Base-by-base conservation (phyloP, 2,113 vertebrate genomes). In the Garra rufa region DNA sequence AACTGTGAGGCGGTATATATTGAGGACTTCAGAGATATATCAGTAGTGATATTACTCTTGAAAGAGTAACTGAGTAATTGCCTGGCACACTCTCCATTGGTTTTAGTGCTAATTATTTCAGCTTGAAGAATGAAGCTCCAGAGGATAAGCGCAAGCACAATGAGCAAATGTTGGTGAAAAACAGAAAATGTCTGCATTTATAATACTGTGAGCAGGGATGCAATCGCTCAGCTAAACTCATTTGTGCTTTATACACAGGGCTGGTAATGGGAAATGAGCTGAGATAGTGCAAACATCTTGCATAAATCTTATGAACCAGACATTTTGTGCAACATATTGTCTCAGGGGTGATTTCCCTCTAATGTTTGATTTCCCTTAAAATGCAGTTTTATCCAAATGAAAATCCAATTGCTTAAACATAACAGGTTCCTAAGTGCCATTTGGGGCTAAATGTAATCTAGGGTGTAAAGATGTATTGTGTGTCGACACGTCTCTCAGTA, bases 261-360 rank as follows among this genome's bases (percentile, higher is more conserved):
- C 41, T 65, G 59, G 48, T 86, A 88, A 88, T 83, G 75, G 81
- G 76, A 61, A 84, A 88, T 71, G 81, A 83, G 81, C 79, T 75
- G 84, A 86, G 71, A 83, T 81, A 74, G 84, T 75, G 73, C 75
- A 88, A 85, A 80, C 81, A 85, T 85, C 83, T 83, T 87, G 83
- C 83, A 85, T 83, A 79, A 85, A 85, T 84, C 87, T 88, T 83
- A 88, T 69, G 86, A 85, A 82, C 24, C 83, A 71, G 69, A 63
- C 59, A 83, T 75, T 50, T 59, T 75, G 84, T 85, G 83, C 81
- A 75, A 52, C 73, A 85, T 69, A 70, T 83, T 41, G 69, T 78
- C 81, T 85, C 76, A 59, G 84, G 65, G 76, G 76, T 55, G 74
- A 83, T 88, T 85, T 73, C 17, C 38, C 61, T 77, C 76, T 80